phyloP scores from a whole-genome alignment of 2,888 invertebrate genomes.

The Drosophila multiciliata region DNA sequence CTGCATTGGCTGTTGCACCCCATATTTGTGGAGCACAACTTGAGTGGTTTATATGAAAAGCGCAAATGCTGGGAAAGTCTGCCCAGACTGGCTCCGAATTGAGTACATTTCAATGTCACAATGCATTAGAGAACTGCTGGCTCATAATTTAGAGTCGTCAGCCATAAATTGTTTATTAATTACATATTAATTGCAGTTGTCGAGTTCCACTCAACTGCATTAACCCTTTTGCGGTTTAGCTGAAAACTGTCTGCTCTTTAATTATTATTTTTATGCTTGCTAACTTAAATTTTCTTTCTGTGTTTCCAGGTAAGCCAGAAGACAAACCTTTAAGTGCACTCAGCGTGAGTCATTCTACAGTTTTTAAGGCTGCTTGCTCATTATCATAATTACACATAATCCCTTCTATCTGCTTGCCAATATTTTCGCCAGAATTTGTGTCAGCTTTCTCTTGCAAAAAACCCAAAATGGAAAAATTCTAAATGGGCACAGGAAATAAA shows the following conservation, averaged over 20 bases:
- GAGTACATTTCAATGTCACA: constrained; percentile 49
- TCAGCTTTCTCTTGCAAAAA: constrained; percentile 24
- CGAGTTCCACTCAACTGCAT: constrained; percentile 13
- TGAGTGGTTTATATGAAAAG: constrained; percentile 69
- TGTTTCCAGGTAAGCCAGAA: constrained; percentile 63
- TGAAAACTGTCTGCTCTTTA: constrained; percentile 30
- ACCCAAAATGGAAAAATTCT: background rate
- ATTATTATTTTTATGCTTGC: constrained; percentile 33
- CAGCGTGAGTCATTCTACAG: constrained; percentile 28
- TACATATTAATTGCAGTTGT: constrained; percentile 57
- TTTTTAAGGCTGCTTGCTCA: background rate
- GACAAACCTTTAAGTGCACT: constrained; percentile 7
- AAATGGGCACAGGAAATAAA: constrained; percentile 19
- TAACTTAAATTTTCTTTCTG: constrained; percentile 22
- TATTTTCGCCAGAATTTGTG: constrained; percentile 35
- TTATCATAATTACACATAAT: constrained; percentile 17
- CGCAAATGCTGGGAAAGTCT: constrained; percentile 66
- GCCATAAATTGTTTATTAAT: constrained; percentile 61
- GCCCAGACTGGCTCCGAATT: constrained; percentile 5
- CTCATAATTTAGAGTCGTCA: constrained; percentile 22
- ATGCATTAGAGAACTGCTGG: constrained; percentile 40
- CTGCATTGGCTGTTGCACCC: constrained; percentile 26
- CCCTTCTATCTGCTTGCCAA: constrained; percentile 18
- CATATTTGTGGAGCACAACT: constrained; percentile 33
- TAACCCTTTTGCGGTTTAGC: constrained; percentile 19